Conservation (phyloP, 1,140 invertebrate genomes). For the Oppia nitens region DNA sequence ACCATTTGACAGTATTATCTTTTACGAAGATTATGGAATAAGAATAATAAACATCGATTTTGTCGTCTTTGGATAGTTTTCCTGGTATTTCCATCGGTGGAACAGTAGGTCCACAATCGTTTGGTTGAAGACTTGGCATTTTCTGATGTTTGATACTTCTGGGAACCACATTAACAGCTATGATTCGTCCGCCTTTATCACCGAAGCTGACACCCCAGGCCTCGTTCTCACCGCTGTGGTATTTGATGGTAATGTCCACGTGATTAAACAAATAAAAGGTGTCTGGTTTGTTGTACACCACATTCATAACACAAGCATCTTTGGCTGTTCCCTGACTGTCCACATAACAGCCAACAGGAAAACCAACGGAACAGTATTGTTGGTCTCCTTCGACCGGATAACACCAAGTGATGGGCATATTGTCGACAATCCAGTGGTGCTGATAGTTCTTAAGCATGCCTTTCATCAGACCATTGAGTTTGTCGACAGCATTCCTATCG, state of each 20-base stretch:
- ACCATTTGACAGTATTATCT: constrained; percentile 85
- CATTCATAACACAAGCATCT: constrained; percentile 43
- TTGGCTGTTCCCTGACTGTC: constrained; percentile 37
- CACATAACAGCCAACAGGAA: constrained; percentile 92
- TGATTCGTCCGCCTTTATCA: constrained; percentile 71
- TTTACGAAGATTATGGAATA: constrained; percentile 55
- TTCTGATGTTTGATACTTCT: constrained; percentile 49
- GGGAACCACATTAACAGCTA: constrained; percentile 59
- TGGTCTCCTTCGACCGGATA: constrained; percentile 56
- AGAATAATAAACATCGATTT: constrained; percentile 57
- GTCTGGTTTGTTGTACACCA: constrained; percentile 40
- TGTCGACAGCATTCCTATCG: constrained; percentile 43
- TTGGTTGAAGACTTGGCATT: constrained; percentile 33
- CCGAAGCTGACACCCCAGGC: constrained; percentile 62
- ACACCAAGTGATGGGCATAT: constrained; percentile 89
- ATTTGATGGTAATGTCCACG: constrained; percentile 78
- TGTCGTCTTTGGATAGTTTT: constrained; percentile 33
- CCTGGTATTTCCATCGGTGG: constrained; percentile 48
- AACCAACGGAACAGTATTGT: constrained; percentile 77
- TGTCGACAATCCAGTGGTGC: constrained; percentile 83
- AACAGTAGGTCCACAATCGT: constrained; percentile 30
- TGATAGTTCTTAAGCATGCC: constrained; percentile 94
- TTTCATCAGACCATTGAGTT: constrained; percentile 62
- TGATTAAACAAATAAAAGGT: constrained; percentile 92
- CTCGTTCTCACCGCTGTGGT: constrained; percentile 66